These are phyloP conservation scores for Alligator sinensis DNA, from an alignment of 2,113 vertebrate genomes.

Conservation along the genomic window DNA sequence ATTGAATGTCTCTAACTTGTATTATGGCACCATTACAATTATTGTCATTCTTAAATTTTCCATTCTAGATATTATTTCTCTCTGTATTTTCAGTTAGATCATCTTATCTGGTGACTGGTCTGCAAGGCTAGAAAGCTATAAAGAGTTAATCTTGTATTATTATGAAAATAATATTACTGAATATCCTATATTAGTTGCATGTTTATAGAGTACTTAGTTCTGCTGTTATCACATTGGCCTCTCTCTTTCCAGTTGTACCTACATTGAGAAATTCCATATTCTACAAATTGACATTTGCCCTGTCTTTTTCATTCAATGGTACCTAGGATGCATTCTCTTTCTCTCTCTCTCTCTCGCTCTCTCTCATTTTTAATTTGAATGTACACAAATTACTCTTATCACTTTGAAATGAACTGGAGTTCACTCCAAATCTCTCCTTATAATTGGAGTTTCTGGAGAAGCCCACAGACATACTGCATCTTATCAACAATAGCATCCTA, in stretches of 20 bases:
- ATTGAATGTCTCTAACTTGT: background rate
- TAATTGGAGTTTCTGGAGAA: conserved; percentile 17
- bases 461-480: background rate
- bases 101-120: background rate
- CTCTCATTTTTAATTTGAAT: conserved; percentile 17
- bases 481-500: background rate
- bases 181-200: background rate
- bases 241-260: background rate
- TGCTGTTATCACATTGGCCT: background rate
- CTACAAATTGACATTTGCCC: background rate
- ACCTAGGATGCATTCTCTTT: background rate
- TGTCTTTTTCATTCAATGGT: background rate
- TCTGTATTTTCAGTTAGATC: background rate
- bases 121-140: background rate
- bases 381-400: background rate
- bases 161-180: background rate
- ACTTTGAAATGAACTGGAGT: background rate
- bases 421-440: background rate
- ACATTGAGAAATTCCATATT: background rate
- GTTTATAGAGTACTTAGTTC: background rate
- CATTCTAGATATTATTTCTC: background rate
- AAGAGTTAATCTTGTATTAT: background rate
- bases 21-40: background rate
- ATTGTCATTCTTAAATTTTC: too few relatives aligned
- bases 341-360: background rate